A percentile compares a stretch with the other conserved stretches of the same genome.
phyloP scores from a whole-genome alignment of 2,888 invertebrate genomes.

The Drosophila picticornis region DNA sequence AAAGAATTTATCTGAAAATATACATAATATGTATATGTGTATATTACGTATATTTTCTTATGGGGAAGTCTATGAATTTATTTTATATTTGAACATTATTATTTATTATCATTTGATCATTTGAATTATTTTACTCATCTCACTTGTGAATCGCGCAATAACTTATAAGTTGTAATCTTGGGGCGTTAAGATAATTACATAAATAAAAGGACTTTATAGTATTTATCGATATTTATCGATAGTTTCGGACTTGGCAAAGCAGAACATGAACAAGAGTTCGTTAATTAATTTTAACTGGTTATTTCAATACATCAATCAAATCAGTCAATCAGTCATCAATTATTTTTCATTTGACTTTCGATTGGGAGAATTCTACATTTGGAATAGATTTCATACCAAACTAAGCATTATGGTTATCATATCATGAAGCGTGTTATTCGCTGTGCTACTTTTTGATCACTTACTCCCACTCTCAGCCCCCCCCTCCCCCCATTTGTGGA shows the following conservation, averaged over 20 bases:
- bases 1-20: background rate
- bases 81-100: background rate
- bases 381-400: background rate
- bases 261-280: background rate
- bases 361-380: background rate
- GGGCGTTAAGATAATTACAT: no score
- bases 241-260: background rate
- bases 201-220: no score
- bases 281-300: background rate
- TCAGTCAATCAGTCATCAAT: background rate
- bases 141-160: no score
- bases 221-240: background rate
- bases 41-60: background rate
- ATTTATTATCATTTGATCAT: background rate
- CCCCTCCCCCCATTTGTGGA: background rate
- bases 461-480: background rate
- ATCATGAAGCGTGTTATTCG: background rate
- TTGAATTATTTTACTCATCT: no score
- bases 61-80: background rate
- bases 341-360: background rate
- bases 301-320: background rate
- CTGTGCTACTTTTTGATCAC: background rate
- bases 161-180: no score
- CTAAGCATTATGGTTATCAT: background rate
- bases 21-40: background rate